These are phyloP conservation scores for Echinops telfairi DNA, from an alignment of 2,113 vertebrate species.

Conservation along the genomic window DNA sequence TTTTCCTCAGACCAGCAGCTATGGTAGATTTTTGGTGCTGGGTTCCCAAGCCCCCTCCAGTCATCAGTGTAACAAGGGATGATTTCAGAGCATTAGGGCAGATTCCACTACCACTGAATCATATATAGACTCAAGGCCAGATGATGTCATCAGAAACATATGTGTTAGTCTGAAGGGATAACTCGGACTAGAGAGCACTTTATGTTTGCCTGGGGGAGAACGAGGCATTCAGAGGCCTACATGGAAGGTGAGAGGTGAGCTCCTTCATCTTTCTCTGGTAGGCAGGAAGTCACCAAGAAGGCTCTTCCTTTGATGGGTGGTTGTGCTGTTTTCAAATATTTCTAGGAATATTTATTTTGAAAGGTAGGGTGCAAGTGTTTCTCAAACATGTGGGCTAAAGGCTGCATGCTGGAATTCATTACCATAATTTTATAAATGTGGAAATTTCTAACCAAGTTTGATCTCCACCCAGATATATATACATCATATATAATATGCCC, in stretches of 20 bases:
- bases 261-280: conserved; percentile 10
- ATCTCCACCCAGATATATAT: conserved; percentile 61
- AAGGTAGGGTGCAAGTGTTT: conserved; percentile 36
- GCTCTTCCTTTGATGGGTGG: background rate
- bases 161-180: conserved; percentile 66
- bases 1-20: background rate
- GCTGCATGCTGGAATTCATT: conserved; percentile 14
- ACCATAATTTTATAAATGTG: conserved; percentile 62
- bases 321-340: background rate
- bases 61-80: conserved; percentile 61
- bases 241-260: background rate
- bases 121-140: conserved; percentile 65
- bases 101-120: conserved; percentile 77
- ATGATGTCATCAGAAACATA: conserved; percentile 77
- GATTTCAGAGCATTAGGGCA: conserved; percentile 70
- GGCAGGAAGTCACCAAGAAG: conserved; percentile 11
- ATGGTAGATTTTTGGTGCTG: conserved; percentile 9
- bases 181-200: conserved; percentile 48
- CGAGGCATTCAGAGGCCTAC: background rate
- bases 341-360: conserved; percentile 42
- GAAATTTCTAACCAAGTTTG: conserved; percentile 68
- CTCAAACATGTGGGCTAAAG: background rate
- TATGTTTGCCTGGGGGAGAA: conserved; percentile 4
- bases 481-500: conserved; percentile 18
- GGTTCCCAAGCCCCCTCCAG: conserved; percentile 26